phyloP scores from a whole-genome alignment of 2,113 vertebrate genomes.

The Phyllostomus hastatus region DNA sequence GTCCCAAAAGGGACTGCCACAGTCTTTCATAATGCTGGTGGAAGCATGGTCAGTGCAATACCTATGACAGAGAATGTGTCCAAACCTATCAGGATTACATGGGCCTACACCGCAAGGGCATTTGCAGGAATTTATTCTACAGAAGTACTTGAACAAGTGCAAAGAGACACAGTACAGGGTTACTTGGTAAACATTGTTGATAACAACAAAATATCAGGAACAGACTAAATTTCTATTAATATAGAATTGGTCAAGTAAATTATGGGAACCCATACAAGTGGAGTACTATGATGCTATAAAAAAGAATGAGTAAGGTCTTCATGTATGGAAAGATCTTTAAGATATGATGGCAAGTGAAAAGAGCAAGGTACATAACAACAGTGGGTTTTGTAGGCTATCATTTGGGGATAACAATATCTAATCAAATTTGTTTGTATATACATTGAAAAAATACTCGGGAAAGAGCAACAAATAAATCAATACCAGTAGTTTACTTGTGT shows the following conservation, averaged over 20 bases:
- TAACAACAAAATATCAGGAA: not conserved
- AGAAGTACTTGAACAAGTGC: not conserved
- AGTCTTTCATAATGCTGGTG: not conserved
- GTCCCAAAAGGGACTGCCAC: accelerated
- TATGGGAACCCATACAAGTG: not conserved
- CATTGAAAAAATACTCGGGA: not conserved
- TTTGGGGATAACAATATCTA: not conserved
- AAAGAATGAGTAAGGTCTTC: not conserved
- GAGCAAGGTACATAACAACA: not conserved
- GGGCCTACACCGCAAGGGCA: accelerated
- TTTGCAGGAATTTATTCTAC: not conserved
- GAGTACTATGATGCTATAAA: not conserved
- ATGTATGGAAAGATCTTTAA: not conserved
- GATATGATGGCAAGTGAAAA: not conserved
- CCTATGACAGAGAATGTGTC: accelerated
- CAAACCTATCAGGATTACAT: accelerated
- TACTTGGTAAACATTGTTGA: not conserved
- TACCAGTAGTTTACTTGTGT: not conserved
- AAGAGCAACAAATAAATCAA: not conserved
- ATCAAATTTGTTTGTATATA: not conserved
- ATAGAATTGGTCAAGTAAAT: not conserved
- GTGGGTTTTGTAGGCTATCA: not conserved
- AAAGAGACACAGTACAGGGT: not conserved
- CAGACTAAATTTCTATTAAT: not conserved
- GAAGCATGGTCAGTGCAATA: not conserved